Conservation (phyloP, 2,888 invertebrate genomes). For the Monoplex corrugatus region DNA sequence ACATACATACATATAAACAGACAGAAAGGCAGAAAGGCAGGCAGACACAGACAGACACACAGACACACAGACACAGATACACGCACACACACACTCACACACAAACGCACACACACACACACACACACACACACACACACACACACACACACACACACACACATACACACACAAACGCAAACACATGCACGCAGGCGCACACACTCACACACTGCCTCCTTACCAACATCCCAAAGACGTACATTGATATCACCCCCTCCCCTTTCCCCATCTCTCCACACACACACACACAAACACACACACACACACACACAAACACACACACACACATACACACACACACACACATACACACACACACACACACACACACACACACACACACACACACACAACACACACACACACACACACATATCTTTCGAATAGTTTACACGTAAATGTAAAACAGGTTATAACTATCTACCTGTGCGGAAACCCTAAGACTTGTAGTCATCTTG, state of each 20-base stretch:
- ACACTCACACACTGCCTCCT: background rate
- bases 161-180: background rate
- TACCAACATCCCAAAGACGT: no score
- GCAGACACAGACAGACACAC: background rate
- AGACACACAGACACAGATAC: background rate
- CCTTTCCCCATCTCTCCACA: background rate
- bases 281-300: background rate
- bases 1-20: background rate
- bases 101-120: background rate
- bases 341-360: constrained; percentile 12
- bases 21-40: background rate
- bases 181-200: constrained; percentile 20
- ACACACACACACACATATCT: background rate
- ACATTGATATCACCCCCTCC: background rate
- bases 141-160: background rate
- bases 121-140: background rate
- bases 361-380: constrained; percentile 26
- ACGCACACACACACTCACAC: background rate
- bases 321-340: constrained; percentile 22
- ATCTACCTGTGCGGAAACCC: no score
- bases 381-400: background rate
- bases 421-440: background rate
- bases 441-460: no score
- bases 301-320: constrained; percentile 18
- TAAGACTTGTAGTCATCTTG: no score